Evolutionary conservation across 2,113 vertebrate species (phyloP), one percentile per base, ranked within the genome.

Genomic region (Sinocyclocheilus maitianheensis): DNA sequence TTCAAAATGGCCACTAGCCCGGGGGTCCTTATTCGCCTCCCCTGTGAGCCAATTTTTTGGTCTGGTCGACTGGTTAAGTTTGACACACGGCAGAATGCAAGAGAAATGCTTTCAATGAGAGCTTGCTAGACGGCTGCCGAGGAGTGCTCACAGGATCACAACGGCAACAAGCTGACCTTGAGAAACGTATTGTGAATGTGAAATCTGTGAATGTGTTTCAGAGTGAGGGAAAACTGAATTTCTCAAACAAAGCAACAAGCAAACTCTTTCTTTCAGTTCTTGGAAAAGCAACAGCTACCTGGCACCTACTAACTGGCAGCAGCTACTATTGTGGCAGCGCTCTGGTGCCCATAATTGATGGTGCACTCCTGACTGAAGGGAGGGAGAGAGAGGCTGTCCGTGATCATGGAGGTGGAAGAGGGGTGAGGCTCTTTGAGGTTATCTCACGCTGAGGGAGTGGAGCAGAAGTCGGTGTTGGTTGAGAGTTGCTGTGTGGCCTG

Each of bases 1-100:
- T 81, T 81, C 3, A 24, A 63, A 81, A 81, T 81, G 40, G 79
- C 62, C 60, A 67, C 79, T 81, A 48, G 79, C 65, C 81, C 11
- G 26, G 46, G 63, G 81, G 46, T 71, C 48, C 43, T 82, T 11
- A 82, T 71, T 53, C 26, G 22, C 63, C 26, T 82, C 46, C 63
- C 46, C 46, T 34, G 26, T 53, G 81, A 71, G 81, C 10, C 81
- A 71, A 53, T 82, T 71, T 26, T 65, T 71, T 71, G 46, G 63
- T 82, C 63, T 51, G 30, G 46, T 53, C 7, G 46, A 82, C 26
- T 71, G 81, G 81, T 69, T 37, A 82, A 71, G 46, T 82, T 71
- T 82, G 81, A 82, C 81, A 81, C 60, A n/a, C 37, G 80, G 63
- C 20, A 37, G 46, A 82, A 71, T 51, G 80, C 80, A 82, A 53